phyloP scores from a whole-genome alignment of 2,797 vertebrate species.

The Carcharodon carcharias region DNA sequence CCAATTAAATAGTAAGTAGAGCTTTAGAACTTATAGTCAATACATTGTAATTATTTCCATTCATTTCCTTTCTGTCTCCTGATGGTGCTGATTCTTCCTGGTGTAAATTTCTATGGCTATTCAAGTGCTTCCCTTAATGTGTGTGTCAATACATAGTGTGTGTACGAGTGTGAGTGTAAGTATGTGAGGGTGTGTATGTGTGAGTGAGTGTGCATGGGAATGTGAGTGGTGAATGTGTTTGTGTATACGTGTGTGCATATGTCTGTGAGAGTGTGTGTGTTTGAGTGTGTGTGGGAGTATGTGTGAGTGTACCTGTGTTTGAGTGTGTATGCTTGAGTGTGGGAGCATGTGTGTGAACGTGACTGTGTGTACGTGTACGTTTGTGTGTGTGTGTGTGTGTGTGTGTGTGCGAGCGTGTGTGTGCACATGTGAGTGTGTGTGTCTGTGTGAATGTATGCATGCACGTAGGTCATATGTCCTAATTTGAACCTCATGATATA shows the following conservation, averaged over 20 bases:
- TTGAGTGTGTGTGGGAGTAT: no score
- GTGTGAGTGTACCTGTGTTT: no score
- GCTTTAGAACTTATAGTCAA: slow-evolving; percentile 19
- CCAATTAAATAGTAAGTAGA: neutral
- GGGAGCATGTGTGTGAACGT: neutral
- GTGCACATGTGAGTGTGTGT: neutral
- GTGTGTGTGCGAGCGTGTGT: neutral
- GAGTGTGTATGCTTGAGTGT: neutral
- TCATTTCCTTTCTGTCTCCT: neutral
- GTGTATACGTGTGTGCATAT: neutral
- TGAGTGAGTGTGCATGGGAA: neutral
- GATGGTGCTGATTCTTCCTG: neutral
- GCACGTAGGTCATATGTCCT: no score
- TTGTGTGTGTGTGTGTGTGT: no score
- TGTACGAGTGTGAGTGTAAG: neutral
- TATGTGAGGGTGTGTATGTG: neutral
- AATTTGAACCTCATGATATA: no score
- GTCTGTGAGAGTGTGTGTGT: no score
- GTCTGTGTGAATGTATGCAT: neutral
- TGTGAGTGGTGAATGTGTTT: no score
- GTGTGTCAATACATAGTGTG: neutral
- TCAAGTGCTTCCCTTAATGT: neutral
- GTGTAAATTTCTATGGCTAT: neutral
- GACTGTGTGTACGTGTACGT: neutral
- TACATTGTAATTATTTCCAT: neutral